A percentile compares a stretch with the other conserved stretches of the same genome.
phyloP scores from a whole-genome alignment of 2,113 vertebrate genomes.

The Ranitomeya imitator region DNA sequence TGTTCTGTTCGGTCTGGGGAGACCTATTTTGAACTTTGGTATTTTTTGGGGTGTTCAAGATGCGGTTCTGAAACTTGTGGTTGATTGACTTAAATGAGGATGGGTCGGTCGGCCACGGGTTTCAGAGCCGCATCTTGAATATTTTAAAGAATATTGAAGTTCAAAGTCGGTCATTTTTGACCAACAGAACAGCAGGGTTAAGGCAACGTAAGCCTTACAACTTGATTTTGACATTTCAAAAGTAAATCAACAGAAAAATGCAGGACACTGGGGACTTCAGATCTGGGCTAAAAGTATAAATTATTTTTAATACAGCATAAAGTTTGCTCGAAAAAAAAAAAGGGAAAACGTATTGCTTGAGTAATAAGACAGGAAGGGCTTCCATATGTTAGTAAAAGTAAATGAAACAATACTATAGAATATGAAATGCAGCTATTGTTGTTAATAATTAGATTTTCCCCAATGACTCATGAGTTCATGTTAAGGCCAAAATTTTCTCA shows the following conservation, averaged over 20 bases:
- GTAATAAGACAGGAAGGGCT: background rate
- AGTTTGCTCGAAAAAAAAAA: background rate
- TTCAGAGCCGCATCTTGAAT: too few relatives aligned
- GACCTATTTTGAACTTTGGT: too few relatives aligned
- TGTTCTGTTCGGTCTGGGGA: too few relatives aligned
- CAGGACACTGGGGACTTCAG: background rate
- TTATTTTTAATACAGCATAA: background rate
- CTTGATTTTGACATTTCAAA: background rate
- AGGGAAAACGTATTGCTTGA: background rate
- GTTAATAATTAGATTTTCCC: slow-evolving; percentile 46
- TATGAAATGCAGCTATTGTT: slow-evolving; percentile 46
- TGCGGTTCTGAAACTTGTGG: too few relatives aligned
- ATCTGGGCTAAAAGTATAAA: background rate
- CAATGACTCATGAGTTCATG: slow-evolving; percentile 52
- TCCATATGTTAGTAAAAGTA: slow-evolving; percentile 36
- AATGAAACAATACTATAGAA: slow-evolving; percentile 10
- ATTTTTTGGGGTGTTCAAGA: too few relatives aligned
- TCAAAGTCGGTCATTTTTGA: too few relatives aligned
- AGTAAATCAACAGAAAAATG: background rate
- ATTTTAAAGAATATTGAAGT: too few relatives aligned
- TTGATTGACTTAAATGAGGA: too few relatives aligned
- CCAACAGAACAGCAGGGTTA: too few relatives aligned
- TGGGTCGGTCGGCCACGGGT: too few relatives aligned
- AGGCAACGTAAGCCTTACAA: background rate
- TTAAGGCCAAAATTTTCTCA: slow-evolving; percentile 41